phyloP scores from a whole-genome alignment of 2,113 vertebrate species.

The Ailuropoda melanoleuca region DNA sequence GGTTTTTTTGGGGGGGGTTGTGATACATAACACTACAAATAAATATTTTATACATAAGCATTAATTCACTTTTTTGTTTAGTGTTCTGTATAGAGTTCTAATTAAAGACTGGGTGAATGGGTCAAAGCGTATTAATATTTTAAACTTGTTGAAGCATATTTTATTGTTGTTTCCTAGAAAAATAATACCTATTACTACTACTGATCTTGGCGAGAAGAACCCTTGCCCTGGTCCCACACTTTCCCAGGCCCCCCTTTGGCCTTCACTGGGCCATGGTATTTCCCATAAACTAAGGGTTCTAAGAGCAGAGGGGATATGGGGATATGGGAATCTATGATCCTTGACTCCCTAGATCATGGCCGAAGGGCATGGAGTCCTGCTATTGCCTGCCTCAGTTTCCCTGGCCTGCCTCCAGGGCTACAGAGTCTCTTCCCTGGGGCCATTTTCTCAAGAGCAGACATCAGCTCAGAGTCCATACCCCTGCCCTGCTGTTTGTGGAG shows the following conservation, averaged over 20 bases:
- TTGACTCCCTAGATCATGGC: not conserved
- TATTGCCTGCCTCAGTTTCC: not conserved
- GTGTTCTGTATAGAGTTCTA: not conserved
- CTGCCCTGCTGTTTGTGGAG: not conserved
- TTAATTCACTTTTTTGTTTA: not conserved
- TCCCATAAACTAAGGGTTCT: not conserved
- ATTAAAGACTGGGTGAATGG: not conserved
- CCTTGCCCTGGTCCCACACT: not conserved
- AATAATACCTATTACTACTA: not conserved
- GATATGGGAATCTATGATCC: not conserved
- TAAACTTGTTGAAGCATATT: not conserved
- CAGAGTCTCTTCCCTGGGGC: not conserved
- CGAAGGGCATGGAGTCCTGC: not conserved
- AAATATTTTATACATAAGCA: not conserved
- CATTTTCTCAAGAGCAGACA: not conserved
- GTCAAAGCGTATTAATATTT: not conserved
- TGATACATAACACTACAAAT: not conserved
- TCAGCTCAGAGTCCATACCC: not conserved
- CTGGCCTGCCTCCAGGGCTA: not conserved
- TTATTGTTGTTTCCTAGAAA: not conserved
- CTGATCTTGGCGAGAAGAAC: not conserved
- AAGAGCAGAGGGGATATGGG: not conserved
- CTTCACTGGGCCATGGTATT: not conserved
- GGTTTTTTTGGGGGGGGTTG: accelerated
- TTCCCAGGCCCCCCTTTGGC: not conserved